A percentile compares a stretch with the other conserved stretches of the same genome.
Evolutionary conservation across 2,888 invertebrate genomes (phyloP).

Genomic region (Drepanosiphum platanoidis): DNA sequence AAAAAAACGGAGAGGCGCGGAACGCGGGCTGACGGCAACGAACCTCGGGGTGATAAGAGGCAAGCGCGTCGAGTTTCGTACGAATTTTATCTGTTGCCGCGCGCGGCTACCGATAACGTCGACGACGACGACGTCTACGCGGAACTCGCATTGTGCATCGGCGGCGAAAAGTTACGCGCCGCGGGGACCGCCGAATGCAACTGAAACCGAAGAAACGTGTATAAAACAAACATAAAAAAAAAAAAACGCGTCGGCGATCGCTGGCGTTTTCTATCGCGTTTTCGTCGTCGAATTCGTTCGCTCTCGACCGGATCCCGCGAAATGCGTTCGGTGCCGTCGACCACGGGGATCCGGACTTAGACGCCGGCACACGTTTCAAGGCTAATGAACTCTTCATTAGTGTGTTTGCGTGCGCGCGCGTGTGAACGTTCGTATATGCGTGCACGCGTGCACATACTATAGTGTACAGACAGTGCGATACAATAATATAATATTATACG

Average conservation of each 20-base stretch:
- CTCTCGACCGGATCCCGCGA: background rate
- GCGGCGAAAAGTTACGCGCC: background rate
- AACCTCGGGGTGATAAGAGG: constrained; percentile 20
- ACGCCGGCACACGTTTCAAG: constrained; percentile 41
- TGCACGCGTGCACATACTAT: constrained; percentile 4
- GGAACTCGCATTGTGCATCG: constrained; percentile 3
- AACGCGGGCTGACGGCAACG: constrained; percentile 15
- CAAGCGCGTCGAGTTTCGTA: constrained; percentile 31
- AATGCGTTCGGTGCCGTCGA: background rate
- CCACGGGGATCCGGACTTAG: background rate
- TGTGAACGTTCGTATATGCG: background rate
- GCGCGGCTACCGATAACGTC: background rate
- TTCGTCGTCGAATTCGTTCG: too few species aligned
- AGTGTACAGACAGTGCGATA: too few species aligned
- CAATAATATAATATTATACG: too few species aligned
- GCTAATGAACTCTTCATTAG: constrained; percentile 56
- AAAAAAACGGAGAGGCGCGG: too few species aligned
- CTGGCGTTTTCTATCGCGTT: too few species aligned
- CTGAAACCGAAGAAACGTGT: too few species aligned
- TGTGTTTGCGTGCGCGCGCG: background rate
- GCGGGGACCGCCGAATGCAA: background rate
- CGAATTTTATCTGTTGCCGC: constrained; percentile 42
- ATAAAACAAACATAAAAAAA: too few species aligned
- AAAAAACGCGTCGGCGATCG: too few species aligned
- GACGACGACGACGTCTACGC: constrained; percentile 10